Conservation (phyloP, 1,140 invertebrate species). For the Sinella curviseta region DNA sequence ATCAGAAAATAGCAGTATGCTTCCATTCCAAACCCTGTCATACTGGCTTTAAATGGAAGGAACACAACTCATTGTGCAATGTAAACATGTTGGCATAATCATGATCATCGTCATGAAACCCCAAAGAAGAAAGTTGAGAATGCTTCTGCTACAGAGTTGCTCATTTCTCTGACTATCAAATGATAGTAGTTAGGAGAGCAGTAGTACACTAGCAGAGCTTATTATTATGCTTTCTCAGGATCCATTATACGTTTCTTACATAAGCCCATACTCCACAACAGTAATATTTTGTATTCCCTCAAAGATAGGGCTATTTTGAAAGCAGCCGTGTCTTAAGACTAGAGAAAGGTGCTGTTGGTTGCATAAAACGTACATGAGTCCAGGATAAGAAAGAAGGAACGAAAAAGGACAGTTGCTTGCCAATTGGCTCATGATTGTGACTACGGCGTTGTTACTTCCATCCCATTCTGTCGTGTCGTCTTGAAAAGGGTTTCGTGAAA, state of each 20-base stretch:
- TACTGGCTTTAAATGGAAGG: background rate
- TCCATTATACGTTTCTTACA: too few relatives aligned
- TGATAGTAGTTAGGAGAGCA: too few relatives aligned
- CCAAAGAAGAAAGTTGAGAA: background rate
- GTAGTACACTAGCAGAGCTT: too few relatives aligned
- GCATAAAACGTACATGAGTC: background rate
- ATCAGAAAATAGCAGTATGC: too few relatives aligned
- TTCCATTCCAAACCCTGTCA: background rate
- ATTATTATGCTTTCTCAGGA: too few relatives aligned
- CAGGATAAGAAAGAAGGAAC: background rate
- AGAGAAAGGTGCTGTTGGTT: background rate
- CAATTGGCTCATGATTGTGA: constrained; percentile 8
- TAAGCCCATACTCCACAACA: too few relatives aligned
- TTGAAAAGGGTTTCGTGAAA: background rate
- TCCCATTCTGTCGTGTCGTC: constrained; percentile 4
- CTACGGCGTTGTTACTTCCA: background rate
- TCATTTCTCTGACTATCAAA: background rate
- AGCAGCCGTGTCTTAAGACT: too few relatives aligned
- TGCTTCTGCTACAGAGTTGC: background rate
- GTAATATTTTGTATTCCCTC: too few relatives aligned
- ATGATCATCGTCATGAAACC: background rate
- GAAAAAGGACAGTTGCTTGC: constrained; percentile 9
- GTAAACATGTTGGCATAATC: background rate
- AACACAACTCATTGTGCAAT: background rate
- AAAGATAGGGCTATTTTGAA: too few relatives aligned